A percentile compares a stretch with the other conserved stretches of the same genome.
These are phyloP conservation scores for Clarias magur DNA, from an alignment of 2,113 vertebrate species.

Conservation along the genomic window DNA sequence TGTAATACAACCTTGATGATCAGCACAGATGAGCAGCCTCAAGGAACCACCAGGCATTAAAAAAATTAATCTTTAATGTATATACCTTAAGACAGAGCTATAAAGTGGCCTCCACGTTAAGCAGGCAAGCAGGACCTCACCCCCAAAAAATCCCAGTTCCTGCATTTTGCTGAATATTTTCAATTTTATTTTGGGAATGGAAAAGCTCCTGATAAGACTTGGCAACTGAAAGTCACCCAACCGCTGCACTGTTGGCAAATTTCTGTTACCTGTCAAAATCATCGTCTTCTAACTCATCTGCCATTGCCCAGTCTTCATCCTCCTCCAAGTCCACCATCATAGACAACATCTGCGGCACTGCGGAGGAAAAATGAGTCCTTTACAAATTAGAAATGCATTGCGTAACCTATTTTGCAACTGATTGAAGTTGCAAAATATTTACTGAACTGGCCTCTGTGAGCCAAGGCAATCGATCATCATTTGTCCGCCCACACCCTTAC, in stretches of 20 bases:
- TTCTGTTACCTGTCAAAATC: constrained; percentile 90
- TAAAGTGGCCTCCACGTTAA: constrained; percentile 80
- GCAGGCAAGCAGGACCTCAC: too few relatives aligned
- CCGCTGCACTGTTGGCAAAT: too few relatives aligned
- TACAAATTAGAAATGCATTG: background rate
- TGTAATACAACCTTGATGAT: constrained; percentile 32
- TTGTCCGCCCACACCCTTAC: background rate
- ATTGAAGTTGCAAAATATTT: background rate
- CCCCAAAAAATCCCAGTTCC: too few relatives aligned
- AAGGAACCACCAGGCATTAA: constrained; percentile 51
- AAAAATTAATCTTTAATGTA: too few relatives aligned
- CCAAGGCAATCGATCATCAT: background rate
- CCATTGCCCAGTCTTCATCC: constrained; percentile 95
- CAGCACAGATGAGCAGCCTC: constrained; percentile 41
- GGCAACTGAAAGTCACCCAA: too few relatives aligned
- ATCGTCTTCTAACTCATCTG: constrained; percentile 93
- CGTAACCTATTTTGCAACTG: background rate
- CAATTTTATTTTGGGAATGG: too few relatives aligned
- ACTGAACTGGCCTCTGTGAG: background rate
- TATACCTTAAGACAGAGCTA: constrained; percentile 92
- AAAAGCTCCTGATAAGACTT: too few relatives aligned
- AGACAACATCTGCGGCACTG: constrained; percentile 96
- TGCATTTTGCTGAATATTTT: too few relatives aligned
- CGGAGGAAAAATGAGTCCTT: background rate
- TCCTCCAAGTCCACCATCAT: constrained; percentile 99